Evolutionary conservation across 2,797 vertebrate genomes (phyloP), one percentile per base, ranked within the genome.

Genomic region (Takifugu ocellatus): DNA sequence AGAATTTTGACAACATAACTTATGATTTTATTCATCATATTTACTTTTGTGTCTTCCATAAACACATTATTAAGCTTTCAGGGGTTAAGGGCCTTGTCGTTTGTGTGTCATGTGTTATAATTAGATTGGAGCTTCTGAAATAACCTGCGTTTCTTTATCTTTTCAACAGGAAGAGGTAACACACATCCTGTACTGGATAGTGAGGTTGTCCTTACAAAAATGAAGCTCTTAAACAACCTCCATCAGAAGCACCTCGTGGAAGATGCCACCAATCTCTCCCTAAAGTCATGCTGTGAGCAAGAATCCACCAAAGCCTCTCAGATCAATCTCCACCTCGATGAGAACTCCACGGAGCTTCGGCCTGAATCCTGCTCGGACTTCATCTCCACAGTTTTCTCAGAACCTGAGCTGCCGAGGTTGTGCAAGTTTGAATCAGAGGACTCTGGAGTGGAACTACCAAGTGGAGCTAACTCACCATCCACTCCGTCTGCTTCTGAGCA

Each of bases 391-490:
- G 70, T 92, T 54, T 90, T 93, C 49, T 85, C 88, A 7, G 84
- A 89, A 52, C 74, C 90, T 50, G 87, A 91, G 26, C 83, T 92
- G 26, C 83, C 87, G 1, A 84, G 84, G 63, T 72, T 94, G 56
- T 93, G 90, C 79, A 96, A 94, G 83, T 93, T 93, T 78, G 94
- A 94, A 79, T 94, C 92, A 0, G 94, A 96, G 77, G 94, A 94
- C 80, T 95, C 93, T 0, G 93, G 93, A 6, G 93, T 94, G 59
- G 93, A 94, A 75, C 68, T 95, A 67, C 91, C 91, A 8, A 94
- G 93, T 0, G 93, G 93, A 17, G 91, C 93, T 0, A 92, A 93
- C 77, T 95, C 93, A 56, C 93, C 93, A 0, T 94, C 92, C 26
- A 94, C 93, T 0, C 93, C 91, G 0, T 92, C 88, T 0, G 86